Conservation (phyloP, 1,140 invertebrate species). For the Calliphora vicina region DNA sequence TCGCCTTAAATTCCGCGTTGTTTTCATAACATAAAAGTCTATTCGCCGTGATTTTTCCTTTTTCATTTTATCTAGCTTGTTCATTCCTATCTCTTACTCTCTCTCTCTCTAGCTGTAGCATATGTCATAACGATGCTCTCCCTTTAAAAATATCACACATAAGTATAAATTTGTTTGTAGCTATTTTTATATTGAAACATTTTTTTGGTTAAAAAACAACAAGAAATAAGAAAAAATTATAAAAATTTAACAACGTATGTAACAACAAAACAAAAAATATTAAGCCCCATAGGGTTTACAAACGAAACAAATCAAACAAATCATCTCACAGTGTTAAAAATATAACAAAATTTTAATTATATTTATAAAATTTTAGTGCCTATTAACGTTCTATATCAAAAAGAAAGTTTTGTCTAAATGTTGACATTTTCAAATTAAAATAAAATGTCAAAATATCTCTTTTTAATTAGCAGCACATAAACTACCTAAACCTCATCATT, state of each 20-base stretch:
- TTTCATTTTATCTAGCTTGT: too few relatives aligned
- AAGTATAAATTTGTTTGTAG: slow-evolving; percentile 61
- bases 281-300: not conserved
- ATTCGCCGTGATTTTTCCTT: not conserved
- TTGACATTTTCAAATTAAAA: not conserved
- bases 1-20: slow-evolving; percentile 33
- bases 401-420: not conserved
- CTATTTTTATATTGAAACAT: slow-evolving; percentile 47
- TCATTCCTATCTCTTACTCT: not conserved
- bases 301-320: not conserved
- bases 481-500: not conserved
- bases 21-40: not conserved
- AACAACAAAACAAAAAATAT: not conserved
- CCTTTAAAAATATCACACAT: slow-evolving; percentile 46
- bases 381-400: not conserved
- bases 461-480: not conserved
- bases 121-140: not conserved
- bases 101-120: not conserved
- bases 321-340: not conserved
- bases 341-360: not conserved
- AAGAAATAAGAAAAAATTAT: not conserved
- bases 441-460: not conserved
- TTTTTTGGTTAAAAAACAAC: too few relatives aligned
- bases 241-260: not conserved
- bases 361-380: slow-evolving; percentile 9